Evolutionary conservation across 2,797 vertebrate genomes (phyloP).

Genomic region (Valencia hispanica): DNA sequence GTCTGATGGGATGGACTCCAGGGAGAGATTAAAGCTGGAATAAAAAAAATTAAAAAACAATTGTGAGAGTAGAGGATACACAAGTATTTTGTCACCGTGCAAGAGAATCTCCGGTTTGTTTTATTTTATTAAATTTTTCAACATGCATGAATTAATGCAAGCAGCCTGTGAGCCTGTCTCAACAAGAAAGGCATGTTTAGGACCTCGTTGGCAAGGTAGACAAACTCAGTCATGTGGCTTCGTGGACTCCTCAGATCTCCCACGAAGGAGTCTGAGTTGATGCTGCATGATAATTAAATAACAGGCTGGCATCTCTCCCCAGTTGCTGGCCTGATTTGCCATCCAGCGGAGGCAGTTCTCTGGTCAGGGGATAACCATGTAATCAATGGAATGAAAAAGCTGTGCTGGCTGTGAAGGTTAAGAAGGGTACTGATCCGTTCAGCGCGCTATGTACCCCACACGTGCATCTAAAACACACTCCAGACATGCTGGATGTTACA

Average conservation of each 20-base stretch:
- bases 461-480: slow-evolving; percentile 56
- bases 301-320: slow-evolving; percentile 56
- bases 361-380: slow-evolving; percentile 80
- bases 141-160: slow-evolving; percentile 46
- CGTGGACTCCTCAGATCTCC: slow-evolving; percentile 39
- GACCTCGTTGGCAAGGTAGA: slow-evolving; percentile 1
- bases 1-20: slow-evolving; percentile 61
- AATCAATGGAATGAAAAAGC: slow-evolving; percentile 79
- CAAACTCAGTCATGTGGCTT: slow-evolving; percentile 44
- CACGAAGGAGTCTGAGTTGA: slow-evolving; percentile 54
- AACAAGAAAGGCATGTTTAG: slow-evolving; percentile 31
- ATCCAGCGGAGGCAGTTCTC: slow-evolving; percentile 70
- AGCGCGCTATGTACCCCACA: slow-evolving; percentile 56
- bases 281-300: slow-evolving; percentile 71
- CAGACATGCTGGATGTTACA: slow-evolving; percentile 56
- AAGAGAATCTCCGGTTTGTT: slow-evolving; percentile 26
- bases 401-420: slow-evolving; percentile 79
- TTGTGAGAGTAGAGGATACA: slow-evolving; percentile 42
- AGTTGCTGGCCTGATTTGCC: slow-evolving; percentile 70
- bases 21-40: slow-evolving; percentile 71
- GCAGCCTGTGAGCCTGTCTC: slow-evolving; percentile 50
- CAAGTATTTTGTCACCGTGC: slow-evolving; percentile 60
- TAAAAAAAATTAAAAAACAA: not conserved
- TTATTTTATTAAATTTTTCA: slow-evolving; percentile 38
- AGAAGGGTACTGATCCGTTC: slow-evolving; percentile 68